phyloP scores from a whole-genome alignment of 2,888 invertebrate genomes.

The Tortrix viridana region DNA sequence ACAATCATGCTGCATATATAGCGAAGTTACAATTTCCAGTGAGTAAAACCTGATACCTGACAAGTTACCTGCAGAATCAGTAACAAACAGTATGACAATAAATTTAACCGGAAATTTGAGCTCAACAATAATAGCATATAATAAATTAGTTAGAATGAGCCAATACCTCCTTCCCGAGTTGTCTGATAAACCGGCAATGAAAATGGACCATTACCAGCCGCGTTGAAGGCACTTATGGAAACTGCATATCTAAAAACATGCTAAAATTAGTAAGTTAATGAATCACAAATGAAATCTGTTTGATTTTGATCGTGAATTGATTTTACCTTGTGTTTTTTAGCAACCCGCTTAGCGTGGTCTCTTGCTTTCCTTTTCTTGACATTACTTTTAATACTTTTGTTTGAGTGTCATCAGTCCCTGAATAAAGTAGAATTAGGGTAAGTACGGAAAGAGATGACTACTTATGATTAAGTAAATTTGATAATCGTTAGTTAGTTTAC shows the following conservation, averaged over 20 bases:
- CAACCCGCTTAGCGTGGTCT: slow-evolving; percentile 75
- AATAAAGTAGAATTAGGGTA: slow-evolving; percentile 37
- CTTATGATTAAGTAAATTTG: no score
- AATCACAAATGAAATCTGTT: not conserved
- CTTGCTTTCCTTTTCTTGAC: slow-evolving; percentile 72
- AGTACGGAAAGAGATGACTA: no score
- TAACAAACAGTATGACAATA: no score
- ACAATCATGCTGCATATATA: no score
- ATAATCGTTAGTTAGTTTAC: no score
- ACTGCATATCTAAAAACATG: slow-evolving; percentile 87
- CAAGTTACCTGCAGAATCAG: no score
- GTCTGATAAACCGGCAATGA: slow-evolving; percentile 91
- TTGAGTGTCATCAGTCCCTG: slow-evolving; percentile 72
- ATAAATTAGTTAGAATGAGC: no score
- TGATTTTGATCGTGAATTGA: not conserved
- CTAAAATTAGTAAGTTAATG: not conserved
- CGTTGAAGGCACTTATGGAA: slow-evolving; percentile 92
- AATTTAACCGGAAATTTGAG: no score
- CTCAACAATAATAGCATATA: no score
- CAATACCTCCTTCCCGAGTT: slow-evolving; percentile 92
- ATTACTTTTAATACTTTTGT: slow-evolving; percentile 72
- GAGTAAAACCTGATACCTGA: no score
- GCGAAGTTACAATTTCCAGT: no score
- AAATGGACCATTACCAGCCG: slow-evolving; percentile 92
- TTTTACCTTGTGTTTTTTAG: slow-evolving; percentile 80